These are phyloP conservation scores for Plutomurus gul DNA, from an alignment of 1,140 invertebrate genomes.

Conservation along the genomic window DNA sequence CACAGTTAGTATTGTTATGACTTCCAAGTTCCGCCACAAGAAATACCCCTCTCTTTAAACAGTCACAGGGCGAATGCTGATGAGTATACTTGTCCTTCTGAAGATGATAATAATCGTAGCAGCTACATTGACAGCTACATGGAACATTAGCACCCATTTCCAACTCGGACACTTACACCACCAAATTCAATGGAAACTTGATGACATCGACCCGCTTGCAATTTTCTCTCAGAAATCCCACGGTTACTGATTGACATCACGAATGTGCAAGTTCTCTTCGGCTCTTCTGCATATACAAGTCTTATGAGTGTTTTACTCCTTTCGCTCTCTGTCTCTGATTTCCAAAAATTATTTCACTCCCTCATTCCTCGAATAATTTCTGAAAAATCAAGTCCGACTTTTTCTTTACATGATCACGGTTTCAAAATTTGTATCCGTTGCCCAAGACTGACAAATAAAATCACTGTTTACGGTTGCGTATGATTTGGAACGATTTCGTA, in stretches of 20 bases:
- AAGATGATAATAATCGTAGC: background rate
- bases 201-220: background rate
- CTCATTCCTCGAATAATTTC: no score
- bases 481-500: background rate
- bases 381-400: no score
- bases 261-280: background rate
- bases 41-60: constrained; percentile 8
- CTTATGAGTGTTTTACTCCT: no score
- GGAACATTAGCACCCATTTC: constrained; percentile 6
- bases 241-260: background rate
- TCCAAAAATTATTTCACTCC: no score
- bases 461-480: no score
- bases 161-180: background rate
- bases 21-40: background rate
- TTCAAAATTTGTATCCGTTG: no score
- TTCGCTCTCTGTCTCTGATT: no score
- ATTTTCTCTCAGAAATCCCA: background rate
- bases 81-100: background rate
- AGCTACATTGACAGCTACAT: background rate
- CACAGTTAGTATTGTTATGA: background rate
- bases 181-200: background rate
- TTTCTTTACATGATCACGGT: no score
- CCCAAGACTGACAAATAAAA: no score
- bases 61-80: background rate
- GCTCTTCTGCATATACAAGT: background rate